These are phyloP conservation scores for Eremophila alpestris DNA, from an alignment of 2,797 vertebrate genomes.

Conservation along the genomic window DNA sequence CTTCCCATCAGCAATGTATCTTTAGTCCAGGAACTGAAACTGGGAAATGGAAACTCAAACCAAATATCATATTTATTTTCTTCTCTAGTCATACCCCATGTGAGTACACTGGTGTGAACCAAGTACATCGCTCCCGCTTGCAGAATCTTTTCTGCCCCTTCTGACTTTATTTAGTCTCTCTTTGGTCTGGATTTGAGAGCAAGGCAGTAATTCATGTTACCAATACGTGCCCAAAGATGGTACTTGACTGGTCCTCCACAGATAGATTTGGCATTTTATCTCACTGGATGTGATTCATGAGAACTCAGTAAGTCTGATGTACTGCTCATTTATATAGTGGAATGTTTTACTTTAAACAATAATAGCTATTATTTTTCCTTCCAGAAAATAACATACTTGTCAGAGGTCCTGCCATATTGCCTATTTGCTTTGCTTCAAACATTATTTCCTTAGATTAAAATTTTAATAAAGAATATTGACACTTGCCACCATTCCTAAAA, in stretches of 20 bases:
- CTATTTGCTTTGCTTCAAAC: not conserved
- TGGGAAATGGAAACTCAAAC: constrained; percentile 85
- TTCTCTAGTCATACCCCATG: constrained; percentile 96
- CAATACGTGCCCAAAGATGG: not conserved
- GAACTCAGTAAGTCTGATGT: not conserved
- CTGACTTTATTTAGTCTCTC: not conserved
- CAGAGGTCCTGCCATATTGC: not conserved
- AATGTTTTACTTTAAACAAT: not conserved
- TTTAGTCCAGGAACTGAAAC: constrained; percentile 76
- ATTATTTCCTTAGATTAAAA: not conserved
- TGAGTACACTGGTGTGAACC: constrained; percentile 73
- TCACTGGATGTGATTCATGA: not conserved
- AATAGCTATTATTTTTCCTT: not conserved
- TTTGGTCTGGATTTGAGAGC: not conserved
- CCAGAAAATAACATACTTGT: not conserved
- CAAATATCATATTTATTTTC: constrained; percentile 84
- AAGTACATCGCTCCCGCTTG: not conserved
- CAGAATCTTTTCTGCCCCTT: not conserved
- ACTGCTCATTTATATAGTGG: not conserved
- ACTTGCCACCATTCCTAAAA: not conserved
- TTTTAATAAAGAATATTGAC: not conserved
- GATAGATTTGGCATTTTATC: not conserved
- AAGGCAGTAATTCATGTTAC: not conserved
- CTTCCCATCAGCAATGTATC: constrained; percentile 73
- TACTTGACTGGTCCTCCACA: not conserved